Evolutionary conservation across 2,888 invertebrate genomes (phyloP).

Genomic region (Onchidella celtica): DNA sequence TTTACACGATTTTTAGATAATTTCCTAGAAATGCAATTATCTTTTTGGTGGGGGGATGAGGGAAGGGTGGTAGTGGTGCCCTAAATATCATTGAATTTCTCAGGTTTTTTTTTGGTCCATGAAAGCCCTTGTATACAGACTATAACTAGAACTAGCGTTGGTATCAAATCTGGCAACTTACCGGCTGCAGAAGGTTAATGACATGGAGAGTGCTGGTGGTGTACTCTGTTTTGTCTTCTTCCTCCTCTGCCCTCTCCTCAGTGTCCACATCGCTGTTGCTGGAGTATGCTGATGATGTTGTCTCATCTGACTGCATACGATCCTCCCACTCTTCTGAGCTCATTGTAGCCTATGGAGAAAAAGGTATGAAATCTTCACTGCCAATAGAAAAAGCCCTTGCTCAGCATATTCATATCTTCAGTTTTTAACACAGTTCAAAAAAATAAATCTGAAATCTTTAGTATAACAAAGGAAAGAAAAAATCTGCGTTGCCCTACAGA

Average conservation of each 20-base stretch:
- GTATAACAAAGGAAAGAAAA: neutral
- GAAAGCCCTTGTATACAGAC: no score
- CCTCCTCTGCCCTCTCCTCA: slow-evolving; percentile 61
- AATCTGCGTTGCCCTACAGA: neutral
- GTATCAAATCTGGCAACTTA: slow-evolving; percentile 62
- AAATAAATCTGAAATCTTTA: no score
- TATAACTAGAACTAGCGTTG: no score
- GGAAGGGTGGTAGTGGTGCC: no score
- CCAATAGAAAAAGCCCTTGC: neutral
- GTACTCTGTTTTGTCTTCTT: slow-evolving; percentile 54
- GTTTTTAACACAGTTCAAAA: neutral
- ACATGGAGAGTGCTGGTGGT: slow-evolving; percentile 65
- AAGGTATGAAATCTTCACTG: neutral
- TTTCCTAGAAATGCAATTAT: no score
- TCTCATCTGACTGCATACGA: slow-evolving; percentile 74
- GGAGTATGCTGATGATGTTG: slow-evolving; percentile 68
- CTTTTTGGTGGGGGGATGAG: no score
- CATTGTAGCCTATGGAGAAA: slow-evolving; percentile 57
- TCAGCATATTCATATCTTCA: neutral
- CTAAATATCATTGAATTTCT: no score
- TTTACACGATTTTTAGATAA: no score
- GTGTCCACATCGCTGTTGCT: slow-evolving; percentile 66
- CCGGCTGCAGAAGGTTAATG: slow-evolving; percentile 72
- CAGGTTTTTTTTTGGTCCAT: no score
- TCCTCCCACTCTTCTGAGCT: slow-evolving; percentile 79